A percentile compares a stretch with the other conserved stretches of the same genome.
These are phyloP conservation scores for Pangasius mekongensis DNA, from an alignment of 2,797 vertebrate species.

Conservation along the genomic window DNA sequence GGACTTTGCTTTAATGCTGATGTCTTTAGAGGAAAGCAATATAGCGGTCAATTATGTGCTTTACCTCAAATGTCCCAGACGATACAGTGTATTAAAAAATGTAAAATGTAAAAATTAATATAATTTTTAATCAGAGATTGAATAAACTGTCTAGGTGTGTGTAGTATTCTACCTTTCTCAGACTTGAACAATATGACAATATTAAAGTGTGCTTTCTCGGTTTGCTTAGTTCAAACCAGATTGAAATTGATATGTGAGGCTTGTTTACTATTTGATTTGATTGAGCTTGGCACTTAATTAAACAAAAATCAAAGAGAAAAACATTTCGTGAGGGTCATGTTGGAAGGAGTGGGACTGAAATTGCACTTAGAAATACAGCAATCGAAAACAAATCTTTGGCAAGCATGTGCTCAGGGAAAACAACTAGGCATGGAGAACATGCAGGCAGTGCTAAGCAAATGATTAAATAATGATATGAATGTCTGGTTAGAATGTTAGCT, in stretches of 20 bases:
- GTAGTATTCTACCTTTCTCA: background rate
- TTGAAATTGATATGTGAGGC: background rate
- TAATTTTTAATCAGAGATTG: background rate
- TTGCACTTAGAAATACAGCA: background rate
- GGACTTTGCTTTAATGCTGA: background rate
- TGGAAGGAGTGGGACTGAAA: background rate
- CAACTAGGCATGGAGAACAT: background rate
- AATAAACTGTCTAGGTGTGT: background rate
- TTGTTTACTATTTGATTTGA: background rate
- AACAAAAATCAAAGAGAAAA: background rate
- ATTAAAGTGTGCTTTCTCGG: background rate
- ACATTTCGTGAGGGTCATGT: background rate
- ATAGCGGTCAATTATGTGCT: slow-evolving; percentile 13
- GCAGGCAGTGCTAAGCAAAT: background rate
- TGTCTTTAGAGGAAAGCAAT: slow-evolving; percentile 64
- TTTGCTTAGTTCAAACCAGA: background rate
- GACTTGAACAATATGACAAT: background rate
- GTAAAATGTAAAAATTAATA: background rate
- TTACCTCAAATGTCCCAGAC: background rate
- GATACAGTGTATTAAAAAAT: background rate
- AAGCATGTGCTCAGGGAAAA: background rate
- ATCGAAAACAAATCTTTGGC: background rate
- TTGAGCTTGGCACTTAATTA: background rate
- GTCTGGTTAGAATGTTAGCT: background rate
- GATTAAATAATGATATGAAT: background rate